Base-by-base conservation (phyloP, 1,140 invertebrate species). In the Maconellicoccus hirsutus region DNA sequence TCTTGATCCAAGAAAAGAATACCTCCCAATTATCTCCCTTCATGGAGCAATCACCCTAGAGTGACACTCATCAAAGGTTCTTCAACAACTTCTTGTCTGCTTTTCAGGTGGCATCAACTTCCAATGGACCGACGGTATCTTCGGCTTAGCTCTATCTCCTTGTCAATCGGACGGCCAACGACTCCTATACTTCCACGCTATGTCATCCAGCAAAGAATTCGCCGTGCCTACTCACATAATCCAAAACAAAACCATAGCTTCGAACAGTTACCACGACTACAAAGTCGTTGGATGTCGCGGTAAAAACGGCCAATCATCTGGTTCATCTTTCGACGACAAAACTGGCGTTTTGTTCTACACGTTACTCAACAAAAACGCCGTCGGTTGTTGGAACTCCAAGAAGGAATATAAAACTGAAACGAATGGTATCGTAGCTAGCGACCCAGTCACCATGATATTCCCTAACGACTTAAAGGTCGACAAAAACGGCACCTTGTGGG, bases 381-480 rank as follows among this genome's bases (percentile, higher is more conserved):
- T 92, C 0, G 88, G 86, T 1, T 92, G 89, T 74, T 92, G 89
- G 89, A 86, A 84, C 71, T 88, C 87, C 0, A 71, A 75, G 14
- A 22, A 1, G 21, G 84, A 84, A 0, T 77, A 75, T 70, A 70
- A 71, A 2, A 52, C 74, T 4, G 69, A 75, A 1, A 76, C 74
- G 1, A 75, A 74, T n/a, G 89, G 82, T 12, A 78, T 91, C 19
- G 84, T 88, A 6, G 89, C 89, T 69, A 84, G 83, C 72, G 89
- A 92, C 77, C 86, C 91, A 75, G 83, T 86, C 0, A 85, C 86
- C 19, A 76, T 92, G 38, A 86, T 90, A 25, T 92, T 91, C 77
- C 89, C 90, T 0, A 83, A 85, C 74, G 89, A 92, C 75, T 82
- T 92, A 29, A 90, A 91, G 80, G 86, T 91, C 73, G 86, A 87